Conservation (phyloP, 1,140 invertebrate genomes). For the Trichonephila clavata region DNA sequence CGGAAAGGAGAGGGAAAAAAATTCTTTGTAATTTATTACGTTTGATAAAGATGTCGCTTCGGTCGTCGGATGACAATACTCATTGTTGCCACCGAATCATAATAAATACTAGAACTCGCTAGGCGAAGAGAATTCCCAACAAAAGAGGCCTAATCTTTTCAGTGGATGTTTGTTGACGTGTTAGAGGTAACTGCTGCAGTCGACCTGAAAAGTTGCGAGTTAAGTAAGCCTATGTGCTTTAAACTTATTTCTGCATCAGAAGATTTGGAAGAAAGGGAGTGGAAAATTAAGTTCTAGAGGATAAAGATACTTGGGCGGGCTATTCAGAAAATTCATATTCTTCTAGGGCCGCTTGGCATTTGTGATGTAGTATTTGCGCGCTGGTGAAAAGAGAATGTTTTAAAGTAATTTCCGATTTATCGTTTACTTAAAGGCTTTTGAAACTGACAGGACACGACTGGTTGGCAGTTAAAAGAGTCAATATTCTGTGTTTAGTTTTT, state of each 20-base stretch:
- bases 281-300: conserved; percentile 65
- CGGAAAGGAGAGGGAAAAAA: not conserved
- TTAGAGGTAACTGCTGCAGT: conserved; percentile 46
- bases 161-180: conserved; percentile 65
- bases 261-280: conserved; percentile 50
- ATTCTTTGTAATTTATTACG: conserved; percentile 70
- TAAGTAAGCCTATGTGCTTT: not conserved
- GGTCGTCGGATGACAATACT: conserved; percentile 66
- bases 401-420: conserved; percentile 57
- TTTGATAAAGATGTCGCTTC: conserved; percentile 74
- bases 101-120: conserved; percentile 61
- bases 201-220: conserved; percentile 24
- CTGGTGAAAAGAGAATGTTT: conserved; percentile 24
- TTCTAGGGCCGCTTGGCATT: conserved; percentile 26
- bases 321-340: conserved; percentile 71
- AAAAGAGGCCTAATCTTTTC: conserved; percentile 70
- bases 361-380: not conserved
- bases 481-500: conserved; percentile 26
- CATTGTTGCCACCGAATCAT: conserved; percentile 71
- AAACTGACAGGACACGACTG: conserved; percentile 9
- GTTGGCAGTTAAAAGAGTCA: conserved; percentile 17
- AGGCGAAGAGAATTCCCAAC: conserved; percentile 50
- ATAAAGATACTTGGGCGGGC: conserved; percentile 34
- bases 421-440: conserved; percentile 31
- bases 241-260: conserved; percentile 64